Base-by-base conservation (phyloP, 2,113 vertebrate species). In the Tenebrosternarchus preto region DNA sequence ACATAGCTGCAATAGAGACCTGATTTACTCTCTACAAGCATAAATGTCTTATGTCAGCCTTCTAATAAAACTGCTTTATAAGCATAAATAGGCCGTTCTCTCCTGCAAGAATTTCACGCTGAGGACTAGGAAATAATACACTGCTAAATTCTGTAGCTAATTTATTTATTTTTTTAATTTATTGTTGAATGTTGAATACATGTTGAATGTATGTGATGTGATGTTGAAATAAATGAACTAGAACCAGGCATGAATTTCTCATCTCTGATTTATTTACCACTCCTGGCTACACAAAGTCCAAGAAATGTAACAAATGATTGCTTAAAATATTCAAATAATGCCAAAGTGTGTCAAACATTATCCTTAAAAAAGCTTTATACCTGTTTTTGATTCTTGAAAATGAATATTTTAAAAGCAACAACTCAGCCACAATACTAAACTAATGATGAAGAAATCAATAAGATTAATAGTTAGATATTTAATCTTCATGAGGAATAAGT, bases 361-460 rank as follows among this genome's bases (percentile, higher is more conserved):
- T 5, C 29, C 6, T 22, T 22, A 53, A 66, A 76, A 46, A 76
- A 50, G 0, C 33, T 22, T n/a, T 3, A 68, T 39, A 39, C 63
- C 2, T 15, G 0, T 20, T 66, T 66, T 9, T 55, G 5, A 61
- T 33, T 33, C 39, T 72, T 63, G 15, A 63, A 29, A 33, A 72
- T 17, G 46, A 59, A 43, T 11, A 25, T 61, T 25, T 61, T 25
- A 75, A 39, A 43, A 39, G 73, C 33, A n/a, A 31, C 43, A 80
- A 24, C 19, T 70, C 29, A 81, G 24, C 66, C 74, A 83, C 67
- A 57, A 66, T 83, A 72, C 56, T 53, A 59, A 77, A 78, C 39
- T 19, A 61, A 84, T 43, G 43, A 50, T 25, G 25, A 60, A 74
- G 24, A 17, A 74, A 68, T 59, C 15, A 55, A 74, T 53, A 64